phyloP scores from a whole-genome alignment of 2,113 vertebrate genomes.

The Macrotis lagotis region DNA sequence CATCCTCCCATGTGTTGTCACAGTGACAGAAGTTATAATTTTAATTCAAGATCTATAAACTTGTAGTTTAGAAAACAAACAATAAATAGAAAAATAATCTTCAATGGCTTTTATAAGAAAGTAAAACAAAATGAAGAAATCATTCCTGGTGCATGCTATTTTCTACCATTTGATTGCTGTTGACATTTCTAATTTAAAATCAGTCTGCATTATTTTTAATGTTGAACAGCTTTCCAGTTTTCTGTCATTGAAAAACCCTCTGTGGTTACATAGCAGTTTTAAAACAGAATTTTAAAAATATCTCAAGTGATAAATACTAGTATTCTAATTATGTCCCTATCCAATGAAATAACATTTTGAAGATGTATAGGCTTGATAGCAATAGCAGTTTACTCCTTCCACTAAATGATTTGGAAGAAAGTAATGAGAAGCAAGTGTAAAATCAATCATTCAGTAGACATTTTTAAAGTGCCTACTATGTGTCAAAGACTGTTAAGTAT shows the following conservation, averaged over 20 bases:
- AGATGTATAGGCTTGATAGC: conserved; percentile 56
- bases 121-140: background rate
- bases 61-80: background rate
- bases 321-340: conserved; percentile 74
- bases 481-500: background rate
- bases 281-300: conserved; percentile 78
- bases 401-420: conserved; percentile 27
- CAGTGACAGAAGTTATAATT: conserved; percentile 37
- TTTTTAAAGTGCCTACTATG: background rate
- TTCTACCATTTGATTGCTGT: conserved; percentile 6
- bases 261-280: conserved; percentile 73
- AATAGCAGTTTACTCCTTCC: conserved; percentile 59
- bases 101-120: background rate
- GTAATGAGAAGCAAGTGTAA: background rate
- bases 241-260: conserved; percentile 66
- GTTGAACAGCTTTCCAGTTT: conserved; percentile 34
- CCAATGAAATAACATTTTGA: conserved; percentile 69
- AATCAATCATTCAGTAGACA: background rate
- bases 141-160: background rate
- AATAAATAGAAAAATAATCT: background rate
- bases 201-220: background rate
- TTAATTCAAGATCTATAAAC: background rate
- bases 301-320: conserved; percentile 73
- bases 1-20: background rate
- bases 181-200: conserved; percentile 22